Base-by-base conservation (phyloP, 2,113 vertebrate genomes). In the Petrocephalus zakoni region DNA sequence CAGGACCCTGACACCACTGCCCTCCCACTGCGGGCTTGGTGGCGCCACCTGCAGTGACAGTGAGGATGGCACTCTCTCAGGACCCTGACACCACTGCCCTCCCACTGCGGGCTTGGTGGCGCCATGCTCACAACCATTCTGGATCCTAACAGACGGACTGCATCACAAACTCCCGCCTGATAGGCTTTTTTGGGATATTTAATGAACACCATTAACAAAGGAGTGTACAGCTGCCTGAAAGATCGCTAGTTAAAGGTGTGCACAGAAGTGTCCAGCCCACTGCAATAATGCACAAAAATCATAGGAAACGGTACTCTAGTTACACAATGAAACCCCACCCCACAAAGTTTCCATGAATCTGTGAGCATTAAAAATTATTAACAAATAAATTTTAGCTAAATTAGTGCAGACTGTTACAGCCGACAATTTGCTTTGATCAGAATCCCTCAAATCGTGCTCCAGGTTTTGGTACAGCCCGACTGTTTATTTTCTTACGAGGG, bases 341-440 rank as follows among this genome's bases (percentile, higher is more conserved):
- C n/a, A 61, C 58, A 68, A 29, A 68, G n/a, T 68, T n/a, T 29
- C 61, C 25, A 29, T 68, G 2, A 29, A 68, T 68, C 25, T 29
- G 61, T 68, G 25, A 68, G 81, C 3, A 22, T 34, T 46, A 49
- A 72, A 87, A 75, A 75, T 22, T 9, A 61, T 19, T n/a, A 87
- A 68, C 25, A 29, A 29, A 29, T 29, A 13, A 29, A 29, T 68
- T 68, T 87, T 22, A 34, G 42, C 61, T 1, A 49, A 87, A 68
- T 87, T 47, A 87, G 72, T 0, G 19, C 42, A 51, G 87, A 72
- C n/a, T n/a, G 47, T 29, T 72, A 46, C 13, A 29, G 49, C 47
- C 8, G 87, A 52, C 58, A 22, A 55, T 56, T 25, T 51, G 53
- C 87, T 88, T 81, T 88, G 87, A 88, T 88, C 68, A 88, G 53